Evolutionary conservation across 2,888 invertebrate genomes (phyloP).

Genomic region (Teinopalpus imperialis): DNA sequence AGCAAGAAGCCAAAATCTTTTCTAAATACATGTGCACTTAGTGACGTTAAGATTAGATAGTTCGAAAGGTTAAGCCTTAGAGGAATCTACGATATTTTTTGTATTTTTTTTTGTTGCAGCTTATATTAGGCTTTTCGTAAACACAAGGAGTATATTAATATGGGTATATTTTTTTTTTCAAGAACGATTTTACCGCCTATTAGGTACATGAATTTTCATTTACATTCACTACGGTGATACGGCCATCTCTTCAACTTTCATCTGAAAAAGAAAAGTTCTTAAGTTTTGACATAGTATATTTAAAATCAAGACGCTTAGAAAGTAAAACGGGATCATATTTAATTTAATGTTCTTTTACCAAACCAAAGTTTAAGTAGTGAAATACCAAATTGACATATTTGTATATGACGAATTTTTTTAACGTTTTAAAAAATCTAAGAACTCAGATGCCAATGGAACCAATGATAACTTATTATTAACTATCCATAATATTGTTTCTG

Average conservation of each 20-base stretch:
- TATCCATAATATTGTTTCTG: too few species aligned
- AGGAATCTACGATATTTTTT: slow-evolving; percentile 69
- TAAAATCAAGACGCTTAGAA: too few species aligned
- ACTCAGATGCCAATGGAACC: too few species aligned
- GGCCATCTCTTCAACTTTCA: slow-evolving; percentile 79
- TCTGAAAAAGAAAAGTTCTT: slow-evolving; percentile 66
- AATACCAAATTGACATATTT: too few species aligned
- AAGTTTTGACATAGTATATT: too few species aligned
- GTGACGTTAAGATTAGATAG: slow-evolving; percentile 69
- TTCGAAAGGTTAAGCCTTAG: slow-evolving; percentile 75
- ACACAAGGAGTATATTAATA: slow-evolving; percentile 64
- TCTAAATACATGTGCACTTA: slow-evolving; percentile 77
- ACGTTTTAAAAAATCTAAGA: too few species aligned
- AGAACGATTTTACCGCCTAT: slow-evolving; percentile 71
- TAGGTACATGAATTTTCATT: slow-evolving; percentile 77
- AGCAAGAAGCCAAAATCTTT: slow-evolving; percentile 68
- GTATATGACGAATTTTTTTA: too few species aligned
- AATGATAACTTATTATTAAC: too few species aligned
- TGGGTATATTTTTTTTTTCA: slow-evolving; percentile 63
- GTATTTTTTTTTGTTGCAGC: slow-evolving; percentile 62
- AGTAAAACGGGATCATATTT: too few species aligned
- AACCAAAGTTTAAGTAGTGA: too few species aligned
- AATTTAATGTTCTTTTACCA: too few species aligned
- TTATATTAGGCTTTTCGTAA: slow-evolving; percentile 76
- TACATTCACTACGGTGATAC: slow-evolving; percentile 68